A percentile compares a stretch with the other conserved stretches of the same genome.
These are phyloP conservation scores for Euclidia mi DNA, from an alignment of 2,888 invertebrate genomes.

Conservation along the genomic window DNA sequence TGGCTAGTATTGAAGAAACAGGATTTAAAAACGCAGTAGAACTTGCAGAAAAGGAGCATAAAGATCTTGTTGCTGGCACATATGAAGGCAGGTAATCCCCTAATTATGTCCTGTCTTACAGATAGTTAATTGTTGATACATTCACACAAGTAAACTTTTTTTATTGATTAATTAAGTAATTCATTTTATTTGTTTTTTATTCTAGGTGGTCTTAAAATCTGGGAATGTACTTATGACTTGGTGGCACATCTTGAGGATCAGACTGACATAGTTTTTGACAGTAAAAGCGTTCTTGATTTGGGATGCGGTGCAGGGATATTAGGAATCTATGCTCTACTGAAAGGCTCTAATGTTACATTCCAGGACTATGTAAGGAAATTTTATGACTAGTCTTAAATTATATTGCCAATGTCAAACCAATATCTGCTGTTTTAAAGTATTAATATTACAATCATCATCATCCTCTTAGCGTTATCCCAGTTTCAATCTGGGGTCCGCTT, in stretches of 20 bases:
- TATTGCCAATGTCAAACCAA: too few species aligned
- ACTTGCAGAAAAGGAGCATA: constrained; percentile 91
- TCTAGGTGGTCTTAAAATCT: constrained; percentile 97
- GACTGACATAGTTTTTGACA: constrained; percentile 70
- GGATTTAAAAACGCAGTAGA: constrained; percentile 78
- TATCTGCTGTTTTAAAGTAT: too few species aligned
- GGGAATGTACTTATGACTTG: constrained; percentile 98
- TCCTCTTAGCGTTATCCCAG: too few species aligned
- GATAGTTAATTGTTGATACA: too few species aligned
- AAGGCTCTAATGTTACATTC: constrained; percentile 94
- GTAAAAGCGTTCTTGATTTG: constrained; percentile 94
- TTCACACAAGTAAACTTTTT: too few species aligned
- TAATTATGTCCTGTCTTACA: too few species aligned
- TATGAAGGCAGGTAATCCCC: constrained; percentile 92
- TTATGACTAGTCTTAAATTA: not conserved
- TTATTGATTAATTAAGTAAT: too few species aligned
- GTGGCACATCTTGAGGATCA: constrained; percentile 90
- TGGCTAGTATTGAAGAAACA: constrained; percentile 69
- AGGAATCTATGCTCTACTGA: constrained; percentile 93
- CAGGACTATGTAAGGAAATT: constrained; percentile 97
- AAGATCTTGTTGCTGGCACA: constrained; percentile 93
- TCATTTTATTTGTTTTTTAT: constrained; percentile 4
- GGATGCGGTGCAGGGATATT: constrained; percentile 98
- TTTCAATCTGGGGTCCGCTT: too few species aligned
- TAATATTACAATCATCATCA: too few species aligned